phyloP scores from a whole-genome alignment of 1,140 invertebrate species.

The Heliconius melpomene region DNA sequence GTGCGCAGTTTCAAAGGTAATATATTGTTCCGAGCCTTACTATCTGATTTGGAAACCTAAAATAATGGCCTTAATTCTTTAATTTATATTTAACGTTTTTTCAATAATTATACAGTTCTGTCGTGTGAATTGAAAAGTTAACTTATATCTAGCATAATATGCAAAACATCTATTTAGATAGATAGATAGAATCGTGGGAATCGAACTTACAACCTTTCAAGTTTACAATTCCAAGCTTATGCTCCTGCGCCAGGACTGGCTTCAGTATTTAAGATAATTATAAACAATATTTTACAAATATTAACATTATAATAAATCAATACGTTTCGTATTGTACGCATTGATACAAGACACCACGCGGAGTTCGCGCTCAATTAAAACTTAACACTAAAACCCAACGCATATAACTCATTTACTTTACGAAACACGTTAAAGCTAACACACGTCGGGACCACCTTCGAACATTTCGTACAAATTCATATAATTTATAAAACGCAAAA shows the following conservation, averaged over 20 bases:
- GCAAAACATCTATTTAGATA: no score
- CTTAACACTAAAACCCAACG: conserved; percentile 41
- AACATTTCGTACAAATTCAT: conserved; percentile 24
- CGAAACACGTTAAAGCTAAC: conserved; percentile 43
- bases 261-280: neutral
- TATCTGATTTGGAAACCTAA: conserved; percentile 34
- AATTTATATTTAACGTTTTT: neutral
- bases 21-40: conserved; percentile 31
- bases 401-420: conserved; percentile 35
- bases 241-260: no score
- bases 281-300: neutral
- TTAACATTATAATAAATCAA: conserved; percentile 12
- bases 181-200: no score
- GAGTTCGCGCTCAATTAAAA: conserved; percentile 49
- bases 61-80: conserved; percentile 24
- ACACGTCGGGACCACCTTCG: conserved; percentile 38
- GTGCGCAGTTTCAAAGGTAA: conserved; percentile 33
- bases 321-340: neutral
- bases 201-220: no score
- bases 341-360: neutral
- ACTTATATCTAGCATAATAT: no score
- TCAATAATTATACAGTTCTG: neutral
- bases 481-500: conserved; percentile 29
- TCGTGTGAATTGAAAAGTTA: no score
- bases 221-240: no score